These are phyloP conservation scores for Mystacides longicornis DNA, from an alignment of 2,888 invertebrate genomes.

Conservation along the genomic window DNA sequence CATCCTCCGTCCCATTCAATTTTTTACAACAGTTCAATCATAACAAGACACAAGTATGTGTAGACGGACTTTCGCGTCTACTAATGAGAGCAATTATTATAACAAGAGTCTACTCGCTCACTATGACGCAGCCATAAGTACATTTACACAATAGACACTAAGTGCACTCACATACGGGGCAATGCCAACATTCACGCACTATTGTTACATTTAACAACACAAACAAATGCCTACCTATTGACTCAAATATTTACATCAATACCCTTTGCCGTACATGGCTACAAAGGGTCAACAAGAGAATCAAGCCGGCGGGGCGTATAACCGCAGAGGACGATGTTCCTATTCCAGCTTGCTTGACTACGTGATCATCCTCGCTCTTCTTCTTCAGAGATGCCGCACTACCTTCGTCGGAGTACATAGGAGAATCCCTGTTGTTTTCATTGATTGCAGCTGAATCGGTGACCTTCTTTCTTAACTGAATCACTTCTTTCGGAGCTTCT, in stretches of 20 bases:
- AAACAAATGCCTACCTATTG: not conserved
- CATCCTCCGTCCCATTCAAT: no score
- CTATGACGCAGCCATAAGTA: no score
- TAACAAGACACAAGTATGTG: no score
- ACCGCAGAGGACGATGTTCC: slow-evolving; percentile 15
- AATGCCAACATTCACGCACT: slow-evolving; percentile 7
- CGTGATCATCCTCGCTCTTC: slow-evolving; percentile 30
- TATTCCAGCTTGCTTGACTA: slow-evolving; percentile 18
- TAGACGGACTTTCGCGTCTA: no score
- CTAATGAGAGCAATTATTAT: no score
- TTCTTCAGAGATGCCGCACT: slow-evolving; percentile 35
- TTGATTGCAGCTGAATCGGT: slow-evolving; percentile 28
- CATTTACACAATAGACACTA: slow-evolving; percentile 8
- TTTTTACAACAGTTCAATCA: no score
- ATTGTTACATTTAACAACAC: slow-evolving; percentile 2
- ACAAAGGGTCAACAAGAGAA: slow-evolving; percentile 10
- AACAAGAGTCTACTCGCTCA: no score
- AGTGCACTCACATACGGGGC: not conserved
- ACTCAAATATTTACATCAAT: slow-evolving; percentile 22
- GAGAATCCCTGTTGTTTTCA: slow-evolving; percentile 32
- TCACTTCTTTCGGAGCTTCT: slow-evolving; percentile 30
- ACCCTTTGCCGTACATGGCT: slow-evolving; percentile 13
- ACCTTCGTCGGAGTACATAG: slow-evolving; percentile 36
- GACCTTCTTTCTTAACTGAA: slow-evolving; percentile 27
- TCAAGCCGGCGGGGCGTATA: slow-evolving; percentile 8